Evolutionary conservation across 2,113 vertebrate genomes (phyloP).

Genomic region (Protobothrops mucrosquamatus): DNA sequence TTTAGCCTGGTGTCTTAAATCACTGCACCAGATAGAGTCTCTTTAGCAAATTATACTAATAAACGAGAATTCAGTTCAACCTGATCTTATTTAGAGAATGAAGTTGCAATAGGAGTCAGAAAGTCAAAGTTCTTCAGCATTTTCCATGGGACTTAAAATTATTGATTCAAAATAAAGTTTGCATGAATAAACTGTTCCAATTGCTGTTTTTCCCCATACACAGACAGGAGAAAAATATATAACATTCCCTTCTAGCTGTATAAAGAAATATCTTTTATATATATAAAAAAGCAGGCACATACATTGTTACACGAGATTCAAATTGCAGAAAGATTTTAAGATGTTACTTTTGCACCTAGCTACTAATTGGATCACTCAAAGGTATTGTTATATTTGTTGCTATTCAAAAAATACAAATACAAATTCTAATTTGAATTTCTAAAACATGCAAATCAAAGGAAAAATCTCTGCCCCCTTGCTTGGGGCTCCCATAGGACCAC

Average conservation of each 20-base stretch:
- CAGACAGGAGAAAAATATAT: background rate
- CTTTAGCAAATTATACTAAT: background rate
- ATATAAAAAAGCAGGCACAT: background rate
- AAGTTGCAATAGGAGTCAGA: background rate
- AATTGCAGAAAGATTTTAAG: background rate
- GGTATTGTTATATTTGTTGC: background rate
- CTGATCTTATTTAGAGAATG: background rate
- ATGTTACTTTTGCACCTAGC: background rate
- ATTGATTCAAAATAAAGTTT: background rate
- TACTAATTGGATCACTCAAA: background rate
- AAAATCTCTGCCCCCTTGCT: background rate
- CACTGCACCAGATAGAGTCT: background rate
- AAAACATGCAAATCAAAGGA: background rate
- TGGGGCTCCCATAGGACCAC: background rate
- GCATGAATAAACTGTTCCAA: background rate
- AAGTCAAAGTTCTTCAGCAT: background rate
- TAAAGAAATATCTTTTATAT: constrained; percentile 11
- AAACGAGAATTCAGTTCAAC: background rate
- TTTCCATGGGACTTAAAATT: constrained; percentile 11
- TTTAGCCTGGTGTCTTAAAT: background rate
- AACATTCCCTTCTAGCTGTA: background rate
- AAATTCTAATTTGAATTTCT: background rate
- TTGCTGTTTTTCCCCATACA: background rate
- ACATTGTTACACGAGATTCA: background rate
- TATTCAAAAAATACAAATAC: background rate